Evolutionary conservation across 1,140 invertebrate species (phyloP).

Genomic region (Eubasilissa regina): DNA sequence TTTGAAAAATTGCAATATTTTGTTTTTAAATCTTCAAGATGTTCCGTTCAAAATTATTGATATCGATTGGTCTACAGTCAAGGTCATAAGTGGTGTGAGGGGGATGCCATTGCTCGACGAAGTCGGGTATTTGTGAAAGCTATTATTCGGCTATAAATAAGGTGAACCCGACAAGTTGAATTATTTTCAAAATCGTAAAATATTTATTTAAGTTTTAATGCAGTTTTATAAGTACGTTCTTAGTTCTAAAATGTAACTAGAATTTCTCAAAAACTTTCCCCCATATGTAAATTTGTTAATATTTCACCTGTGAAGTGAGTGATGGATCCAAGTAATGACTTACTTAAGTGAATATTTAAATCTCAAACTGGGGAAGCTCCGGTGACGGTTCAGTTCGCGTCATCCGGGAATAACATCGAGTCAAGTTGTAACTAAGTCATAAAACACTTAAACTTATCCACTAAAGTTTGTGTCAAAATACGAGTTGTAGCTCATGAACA

Average conservation of each 20-base stretch:
- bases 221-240: too few species aligned
- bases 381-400: slow-evolving; percentile 8
- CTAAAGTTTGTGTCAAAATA: slow-evolving; percentile 59
- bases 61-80: slow-evolving; percentile 48
- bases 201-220: too few species aligned
- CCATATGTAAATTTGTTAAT: slow-evolving; percentile 8
- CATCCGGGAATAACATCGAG: slow-evolving; percentile 44
- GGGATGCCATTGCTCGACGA: not conserved
- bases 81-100: slow-evolving; percentile 30
- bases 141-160: slow-evolving; percentile 1
- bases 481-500: slow-evolving; percentile 19
- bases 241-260: too few species aligned
- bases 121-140: slow-evolving; percentile 22
- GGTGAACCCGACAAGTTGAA: not conserved
- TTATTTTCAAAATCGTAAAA: too few species aligned
- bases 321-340: slow-evolving; percentile 17
- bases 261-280: not conserved
- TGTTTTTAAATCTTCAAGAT: not conserved
- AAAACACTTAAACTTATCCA: slow-evolving; percentile 60
- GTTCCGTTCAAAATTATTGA: slow-evolving; percentile 46
- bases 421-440: slow-evolving; percentile 60
- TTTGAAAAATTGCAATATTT: slow-evolving; percentile 7
- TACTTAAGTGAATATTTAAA: slow-evolving; percentile 38
- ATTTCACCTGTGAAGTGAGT: not conserved
- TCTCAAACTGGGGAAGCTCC: slow-evolving; percentile 9